Base-by-base conservation (phyloP, 2,888 invertebrate species). In the Callinectes sapidus region DNA sequence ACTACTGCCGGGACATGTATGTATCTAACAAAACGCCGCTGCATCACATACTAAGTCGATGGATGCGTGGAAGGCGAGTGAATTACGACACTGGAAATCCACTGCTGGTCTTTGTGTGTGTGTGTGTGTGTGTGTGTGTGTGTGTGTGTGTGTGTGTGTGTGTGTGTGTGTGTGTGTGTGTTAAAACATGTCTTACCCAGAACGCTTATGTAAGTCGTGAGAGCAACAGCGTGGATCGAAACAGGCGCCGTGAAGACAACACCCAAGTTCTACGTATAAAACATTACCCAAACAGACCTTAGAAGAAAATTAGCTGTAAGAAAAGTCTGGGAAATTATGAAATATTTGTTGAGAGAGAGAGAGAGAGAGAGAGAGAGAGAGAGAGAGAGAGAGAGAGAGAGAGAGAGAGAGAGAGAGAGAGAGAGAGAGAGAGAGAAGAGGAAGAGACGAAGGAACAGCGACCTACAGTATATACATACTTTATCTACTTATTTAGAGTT, bases 141-240 rank as follows among this genome's bases (percentile, higher is more conserved):
- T 71, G 71, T 28, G 71, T 71, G 71, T 28, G 71, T 71, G 71
- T 28, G 71, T 71, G 71, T 28, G 71, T 71, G 71, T 28, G 71
- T 71, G 71, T 28, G 71, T 71, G 71, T 28, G 71, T 71, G 71
- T 28, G 71, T 71, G 71, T 28, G 71, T 71, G 71, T 28, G 71
- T 71, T 35, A 86, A 86, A 86, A 86, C 39, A 86, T 42, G 71
- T 71, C n/a, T 71, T 28, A 71, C 28, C 71, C 42, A 42, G 16
- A 32, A 35, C 66, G 13, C 54, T 89, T 48, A 32, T 1, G 71
- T 28, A 32, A 0, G 71, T n/a, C 42, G 87, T 42, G 77, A 87
- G n/a, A 28, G 71, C n/a, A 71, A 55, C 39, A 87, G 16, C 23
- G n/a, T n/a, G 28, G 18, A 39, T 32, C 61, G n/a, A 32, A 55